Base-by-base conservation (phyloP, 2,113 vertebrate species). In the Alosa alosa region DNA sequence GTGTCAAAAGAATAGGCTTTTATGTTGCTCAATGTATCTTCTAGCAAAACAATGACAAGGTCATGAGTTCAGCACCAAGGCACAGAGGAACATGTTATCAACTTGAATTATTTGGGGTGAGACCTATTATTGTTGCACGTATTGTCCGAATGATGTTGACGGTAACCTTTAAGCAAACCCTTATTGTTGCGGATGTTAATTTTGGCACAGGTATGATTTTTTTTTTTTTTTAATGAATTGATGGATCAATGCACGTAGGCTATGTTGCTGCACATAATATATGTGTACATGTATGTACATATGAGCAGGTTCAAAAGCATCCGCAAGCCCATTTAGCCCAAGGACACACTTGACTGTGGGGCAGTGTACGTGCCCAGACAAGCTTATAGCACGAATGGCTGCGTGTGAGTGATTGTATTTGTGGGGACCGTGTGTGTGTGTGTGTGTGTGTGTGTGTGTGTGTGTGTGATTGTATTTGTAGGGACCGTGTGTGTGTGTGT, bases 351-450 rank as follows among this genome's bases (percentile, higher is more conserved):
- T 75, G 82, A 82, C 72, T 87, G 55, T 75, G 39, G 82, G 82
- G 81, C 81, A 75, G 87, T 89, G 78, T 82, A 91, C 89, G 89
- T 92, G 89, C 89, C 55, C 81, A 83, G 82, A 81, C 57, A 82
- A 81, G 49, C 85, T 82, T 86, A 81, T 39, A 78, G 72, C 72
- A 39, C 10, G 68, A 0, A 75, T 39, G 11, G 55, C 55, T 57
- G 52, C 18, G 17, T 4, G 17, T 18, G 17, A 20, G 22, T 64
- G 52, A 17, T 31, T 31, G 31, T 31, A 31, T 31, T 31, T 31
- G 31, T 31, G 31, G 31, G 31, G 31, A 31, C 31, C 31, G 31
- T 31, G 31, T 31, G 52, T 57, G 52, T 57, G 52, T 57, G 52
- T 57, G 52, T 57, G 0, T 57, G 11, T 57, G 52, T 20, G 52